Conservation (phyloP, 2,888 invertebrate species). For the Leptogaster cylindrica region DNA sequence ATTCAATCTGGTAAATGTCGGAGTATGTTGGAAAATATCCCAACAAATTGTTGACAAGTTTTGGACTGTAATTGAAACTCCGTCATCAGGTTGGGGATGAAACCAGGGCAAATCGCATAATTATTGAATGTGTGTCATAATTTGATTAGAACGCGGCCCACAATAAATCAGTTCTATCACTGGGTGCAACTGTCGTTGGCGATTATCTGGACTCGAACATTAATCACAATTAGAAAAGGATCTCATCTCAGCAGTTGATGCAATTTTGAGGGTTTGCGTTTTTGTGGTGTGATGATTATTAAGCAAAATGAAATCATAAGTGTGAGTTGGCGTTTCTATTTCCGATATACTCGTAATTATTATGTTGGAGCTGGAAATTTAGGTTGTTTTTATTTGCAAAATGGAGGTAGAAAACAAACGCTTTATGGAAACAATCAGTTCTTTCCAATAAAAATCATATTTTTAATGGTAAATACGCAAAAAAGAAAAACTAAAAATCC, state of each 20-base stretch:
- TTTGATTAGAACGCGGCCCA: slow-evolving; percentile 8
- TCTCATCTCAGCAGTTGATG: too few relatives aligned
- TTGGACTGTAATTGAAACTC: slow-evolving; percentile 16
- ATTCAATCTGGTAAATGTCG: slow-evolving; percentile 44
- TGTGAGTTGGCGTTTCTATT: too few relatives aligned
- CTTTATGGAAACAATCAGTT: too few relatives aligned
- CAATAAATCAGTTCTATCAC: slow-evolving; percentile 11
- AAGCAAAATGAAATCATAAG: too few relatives aligned
- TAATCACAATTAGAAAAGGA: slow-evolving; percentile 23
- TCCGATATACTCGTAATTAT: too few relatives aligned
- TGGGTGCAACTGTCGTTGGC: slow-evolving; percentile 14
- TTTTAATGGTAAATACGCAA: too few relatives aligned
- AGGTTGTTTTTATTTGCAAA: too few relatives aligned
- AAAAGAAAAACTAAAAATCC: not conserved
- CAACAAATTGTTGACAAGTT: slow-evolving; percentile 35
- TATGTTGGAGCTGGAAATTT: too few relatives aligned
- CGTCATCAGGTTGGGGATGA: not conserved
- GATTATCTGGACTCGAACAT: slow-evolving; percentile 9
- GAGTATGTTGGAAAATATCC: slow-evolving; percentile 25
- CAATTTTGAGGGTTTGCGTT: too few relatives aligned
- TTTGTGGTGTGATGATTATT: too few relatives aligned
- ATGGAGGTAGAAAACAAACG: too few relatives aligned
- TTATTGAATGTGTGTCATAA: slow-evolving; percentile 27
- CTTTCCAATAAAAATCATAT: too few relatives aligned
- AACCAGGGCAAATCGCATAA: slow-evolving; percentile 23